Conservation (phyloP, 2,888 invertebrate genomes). For the Epiblema foenella region DNA sequence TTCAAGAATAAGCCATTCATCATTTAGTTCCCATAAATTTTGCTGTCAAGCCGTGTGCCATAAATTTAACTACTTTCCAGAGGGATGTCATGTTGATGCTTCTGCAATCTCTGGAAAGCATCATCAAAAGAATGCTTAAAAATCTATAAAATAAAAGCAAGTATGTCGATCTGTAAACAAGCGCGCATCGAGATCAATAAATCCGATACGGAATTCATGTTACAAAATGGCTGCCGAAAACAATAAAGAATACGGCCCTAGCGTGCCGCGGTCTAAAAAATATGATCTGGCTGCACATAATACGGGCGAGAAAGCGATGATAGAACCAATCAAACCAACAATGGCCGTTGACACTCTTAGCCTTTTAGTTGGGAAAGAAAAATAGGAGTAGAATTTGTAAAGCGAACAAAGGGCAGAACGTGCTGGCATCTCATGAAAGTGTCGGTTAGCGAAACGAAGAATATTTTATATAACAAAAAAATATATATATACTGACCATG, state of each 20-base stretch:
- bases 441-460: conserved; percentile 20
- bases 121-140: conserved; percentile 20
- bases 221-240: conserved; percentile 56
- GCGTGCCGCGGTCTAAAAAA: conserved; percentile 53
- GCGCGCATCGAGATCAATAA: conserved; percentile 54
- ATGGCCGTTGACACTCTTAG: conserved; percentile 64
- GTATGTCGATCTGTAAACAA: conserved; percentile 58
- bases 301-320: conserved; percentile 54
- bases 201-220: conserved; percentile 53
- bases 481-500: neutral
- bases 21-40: conserved; percentile 44
- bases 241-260: conserved; percentile 51
- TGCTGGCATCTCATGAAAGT: conserved; percentile 57
- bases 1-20: conserved; percentile 42
- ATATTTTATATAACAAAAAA: neutral
- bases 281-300: conserved; percentile 60
- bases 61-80: conserved; percentile 43
- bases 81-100: conserved; percentile 27
- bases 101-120: neutral
- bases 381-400: conserved; percentile 55
- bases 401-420: conserved; percentile 71
- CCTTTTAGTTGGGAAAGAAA: conserved; percentile 59
- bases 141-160: conserved; percentile 49
- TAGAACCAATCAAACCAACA: conserved; percentile 70
- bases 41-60: conserved; percentile 39